phyloP scores from a whole-genome alignment of 92 coral and sea anemone species.

The Phymanthus crucifer region DNA sequence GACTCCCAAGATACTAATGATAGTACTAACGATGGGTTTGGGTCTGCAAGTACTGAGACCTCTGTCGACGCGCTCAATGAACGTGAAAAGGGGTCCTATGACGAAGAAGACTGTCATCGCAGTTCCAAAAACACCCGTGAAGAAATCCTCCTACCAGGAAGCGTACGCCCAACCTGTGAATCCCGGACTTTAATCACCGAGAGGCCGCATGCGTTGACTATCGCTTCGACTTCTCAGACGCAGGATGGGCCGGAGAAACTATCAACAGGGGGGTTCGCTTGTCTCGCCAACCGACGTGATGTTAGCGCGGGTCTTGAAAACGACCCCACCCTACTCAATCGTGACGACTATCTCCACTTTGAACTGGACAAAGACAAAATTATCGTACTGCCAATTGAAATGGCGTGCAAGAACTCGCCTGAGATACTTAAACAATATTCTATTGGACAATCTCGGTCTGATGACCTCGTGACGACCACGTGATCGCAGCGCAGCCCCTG shows the following conservation, averaged over 20 bases:
- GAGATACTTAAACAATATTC: slow-evolving; percentile 82
- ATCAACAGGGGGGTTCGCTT: slow-evolving; percentile 37
- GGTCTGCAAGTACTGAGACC: slow-evolving; percentile 30
- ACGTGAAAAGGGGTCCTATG: slow-evolving; percentile 36
- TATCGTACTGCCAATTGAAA: slow-evolving; percentile 74
- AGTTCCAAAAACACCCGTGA: slow-evolving; percentile 41
- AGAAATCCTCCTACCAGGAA: slow-evolving; percentile 31
- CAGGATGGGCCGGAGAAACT: slow-evolving; percentile 27
- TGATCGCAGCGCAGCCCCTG: background rate
- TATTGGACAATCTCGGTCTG: slow-evolving; percentile 80
- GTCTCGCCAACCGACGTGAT: slow-evolving; percentile 30
- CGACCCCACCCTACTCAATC: slow-evolving; percentile 72
- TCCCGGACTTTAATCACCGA: slow-evolving; percentile 44
- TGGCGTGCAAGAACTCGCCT: slow-evolving; percentile 69
- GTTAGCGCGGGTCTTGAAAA: slow-evolving; percentile 64
- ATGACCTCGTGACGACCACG: slow-evolving; percentile 57
- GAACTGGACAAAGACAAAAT: slow-evolving; percentile 88
- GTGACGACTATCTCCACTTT: slow-evolving; percentile 78
- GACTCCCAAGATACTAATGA: slow-evolving; percentile 8
- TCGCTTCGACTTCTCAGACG: slow-evolving; percentile 27
- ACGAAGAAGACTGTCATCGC: slow-evolving; percentile 38
- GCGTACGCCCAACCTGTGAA: slow-evolving; percentile 43
- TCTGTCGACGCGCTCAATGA: slow-evolving; percentile 46
- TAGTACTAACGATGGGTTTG: slow-evolving; percentile 19
- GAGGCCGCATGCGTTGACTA: slow-evolving; percentile 15